These are phyloP conservation scores for Otus scops DNA, from an alignment of 2,797 vertebrate species.

Conservation along the genomic window DNA sequence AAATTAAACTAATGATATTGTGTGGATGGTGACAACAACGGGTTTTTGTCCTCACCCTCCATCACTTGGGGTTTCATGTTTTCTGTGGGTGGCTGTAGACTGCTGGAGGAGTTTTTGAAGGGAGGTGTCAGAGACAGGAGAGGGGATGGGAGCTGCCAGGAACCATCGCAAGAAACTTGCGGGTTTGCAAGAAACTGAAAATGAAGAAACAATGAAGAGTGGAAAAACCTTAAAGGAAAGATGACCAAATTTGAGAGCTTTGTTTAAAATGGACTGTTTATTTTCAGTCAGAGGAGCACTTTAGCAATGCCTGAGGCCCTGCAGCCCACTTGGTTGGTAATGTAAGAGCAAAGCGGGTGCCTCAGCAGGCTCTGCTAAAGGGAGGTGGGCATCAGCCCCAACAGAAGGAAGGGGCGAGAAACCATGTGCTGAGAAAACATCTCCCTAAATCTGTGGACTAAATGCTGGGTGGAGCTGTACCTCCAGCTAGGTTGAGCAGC, in stretches of 20 bases:
- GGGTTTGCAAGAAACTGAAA: background rate
- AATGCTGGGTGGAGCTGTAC: background rate
- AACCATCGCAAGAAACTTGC: background rate
- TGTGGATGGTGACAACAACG: background rate
- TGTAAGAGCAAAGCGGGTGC: background rate
- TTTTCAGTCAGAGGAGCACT: background rate
- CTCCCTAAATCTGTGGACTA: rapidly evolving
- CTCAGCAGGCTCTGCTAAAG: background rate
- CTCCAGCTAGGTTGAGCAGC: background rate
- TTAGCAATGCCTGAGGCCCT: background rate
- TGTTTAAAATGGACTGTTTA: background rate
- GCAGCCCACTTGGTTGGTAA: background rate
- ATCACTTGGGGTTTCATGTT: background rate
- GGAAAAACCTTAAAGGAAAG: background rate
- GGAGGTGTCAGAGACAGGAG: background rate
- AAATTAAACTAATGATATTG: background rate
- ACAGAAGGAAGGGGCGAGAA: background rate
- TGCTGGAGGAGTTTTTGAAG: background rate
- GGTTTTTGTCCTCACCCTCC: background rate
- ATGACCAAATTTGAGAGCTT: background rate
- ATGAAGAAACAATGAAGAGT: background rate
- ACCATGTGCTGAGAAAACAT: background rate
- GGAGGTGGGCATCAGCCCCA: background rate
- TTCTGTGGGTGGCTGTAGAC: background rate
- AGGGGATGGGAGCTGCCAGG: background rate